Percentiles rank a stretch among this genome's conserved stretches.
Conservation (phyloP, 2,888 invertebrate species). For the Serripes groenlandicus region DNA sequence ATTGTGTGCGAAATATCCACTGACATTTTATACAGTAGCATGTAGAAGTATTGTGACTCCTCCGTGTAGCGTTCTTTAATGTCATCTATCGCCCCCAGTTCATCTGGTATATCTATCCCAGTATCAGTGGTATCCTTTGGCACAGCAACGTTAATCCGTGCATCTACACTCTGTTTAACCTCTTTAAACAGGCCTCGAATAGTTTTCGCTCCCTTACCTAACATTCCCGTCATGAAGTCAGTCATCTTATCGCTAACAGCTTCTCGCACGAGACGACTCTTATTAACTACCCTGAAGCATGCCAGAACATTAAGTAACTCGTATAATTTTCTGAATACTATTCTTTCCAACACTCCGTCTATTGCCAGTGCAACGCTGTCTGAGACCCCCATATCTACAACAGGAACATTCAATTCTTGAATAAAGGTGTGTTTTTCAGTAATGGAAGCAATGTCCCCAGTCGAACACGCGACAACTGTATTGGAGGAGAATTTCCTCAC, state of each 20-base stretch:
- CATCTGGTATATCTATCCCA: not conserved
- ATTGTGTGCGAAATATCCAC: not conserved
- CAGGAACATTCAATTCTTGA: not conserved
- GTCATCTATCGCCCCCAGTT: not conserved
- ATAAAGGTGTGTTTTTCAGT: not conserved
- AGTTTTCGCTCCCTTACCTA: not conserved
- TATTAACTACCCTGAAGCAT: not conserved
- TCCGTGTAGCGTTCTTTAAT: no score
- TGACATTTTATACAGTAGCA: not conserved
- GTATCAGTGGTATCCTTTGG: not conserved
- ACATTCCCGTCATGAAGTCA: not conserved
- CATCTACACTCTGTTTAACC: no score
- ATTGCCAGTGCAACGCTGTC: not conserved
- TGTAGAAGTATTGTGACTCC: not conserved
- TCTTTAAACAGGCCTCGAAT: not conserved
- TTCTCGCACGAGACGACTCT: not conserved
- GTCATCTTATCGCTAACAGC: not conserved
- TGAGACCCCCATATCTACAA: not conserved
- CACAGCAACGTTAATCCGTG: no score
- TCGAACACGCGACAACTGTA: not conserved
- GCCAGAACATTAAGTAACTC: slow-evolving; percentile 8
- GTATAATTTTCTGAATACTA: slow-evolving; percentile 22
- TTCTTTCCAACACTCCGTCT: slow-evolving; percentile 22
- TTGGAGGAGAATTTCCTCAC: not conserved
- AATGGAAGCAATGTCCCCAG: not conserved